Percentiles rank a stretch among this genome's conserved stretches.
Evolutionary conservation across 1,140 invertebrate genomes (phyloP).

Genomic region (Bombus polaris): DNA sequence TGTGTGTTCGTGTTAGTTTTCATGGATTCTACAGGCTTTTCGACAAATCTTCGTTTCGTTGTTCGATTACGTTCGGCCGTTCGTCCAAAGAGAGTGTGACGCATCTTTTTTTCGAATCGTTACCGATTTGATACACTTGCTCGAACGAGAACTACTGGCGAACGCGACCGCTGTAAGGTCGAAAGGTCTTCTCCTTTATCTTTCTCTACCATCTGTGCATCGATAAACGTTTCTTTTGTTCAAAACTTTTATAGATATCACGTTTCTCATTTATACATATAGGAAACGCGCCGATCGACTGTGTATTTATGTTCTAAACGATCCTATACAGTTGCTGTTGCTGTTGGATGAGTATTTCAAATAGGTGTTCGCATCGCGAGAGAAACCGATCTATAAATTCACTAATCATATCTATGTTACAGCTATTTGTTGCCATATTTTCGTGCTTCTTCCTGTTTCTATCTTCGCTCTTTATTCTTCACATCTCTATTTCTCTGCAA

Average conservation of each 20-base stretch:
- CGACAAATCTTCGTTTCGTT: constrained; percentile 7
- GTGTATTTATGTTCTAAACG: not conserved
- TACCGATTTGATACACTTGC: not conserved
- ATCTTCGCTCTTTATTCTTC: not conserved
- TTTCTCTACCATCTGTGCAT: constrained; percentile 2
- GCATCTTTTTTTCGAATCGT: not conserved
- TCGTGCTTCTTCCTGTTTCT: not conserved
- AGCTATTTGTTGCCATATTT: not conserved
- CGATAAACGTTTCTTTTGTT: not conserved
- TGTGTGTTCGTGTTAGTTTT: not conserved
- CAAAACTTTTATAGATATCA: not conserved
- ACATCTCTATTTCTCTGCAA: not conserved
- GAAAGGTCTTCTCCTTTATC: not conserved
- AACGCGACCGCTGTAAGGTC: not conserved
- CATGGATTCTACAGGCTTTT: not conserved
- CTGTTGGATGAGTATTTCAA: not conserved
- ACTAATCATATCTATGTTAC: not conserved
- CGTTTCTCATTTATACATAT: not conserved
- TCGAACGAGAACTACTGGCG: not conserved
- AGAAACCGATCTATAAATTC: not conserved
- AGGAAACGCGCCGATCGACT: not conserved
- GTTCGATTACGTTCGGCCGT: constrained; percentile 13
- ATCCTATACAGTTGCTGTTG: not conserved
- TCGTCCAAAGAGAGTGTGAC: not conserved
- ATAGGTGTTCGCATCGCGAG: not conserved